These are phyloP conservation scores for Capromys pilorides DNA, from an alignment of 2,797 vertebrate species.

Conservation along the genomic window DNA sequence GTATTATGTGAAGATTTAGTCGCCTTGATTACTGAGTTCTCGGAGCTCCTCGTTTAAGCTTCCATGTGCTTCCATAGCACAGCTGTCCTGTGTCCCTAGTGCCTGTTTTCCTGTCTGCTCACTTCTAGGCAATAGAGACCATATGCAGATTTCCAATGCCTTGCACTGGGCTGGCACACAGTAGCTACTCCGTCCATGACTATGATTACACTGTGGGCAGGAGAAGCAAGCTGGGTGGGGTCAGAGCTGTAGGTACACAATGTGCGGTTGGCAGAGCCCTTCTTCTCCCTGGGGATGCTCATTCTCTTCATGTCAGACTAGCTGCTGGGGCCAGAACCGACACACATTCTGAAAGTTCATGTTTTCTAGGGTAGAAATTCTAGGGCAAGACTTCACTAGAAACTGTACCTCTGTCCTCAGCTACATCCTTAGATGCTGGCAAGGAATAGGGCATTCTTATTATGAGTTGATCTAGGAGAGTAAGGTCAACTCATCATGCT, in stretches of 20 bases:
- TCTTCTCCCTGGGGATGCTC: background rate
- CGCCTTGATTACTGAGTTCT: background rate
- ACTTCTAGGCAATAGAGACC: background rate
- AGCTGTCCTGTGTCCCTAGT: too few relatives aligned
- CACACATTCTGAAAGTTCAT: rapidly evolving
- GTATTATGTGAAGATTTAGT: background rate
- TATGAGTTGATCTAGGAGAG: too few relatives aligned
- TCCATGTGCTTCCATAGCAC: background rate
- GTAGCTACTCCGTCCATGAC: background rate
- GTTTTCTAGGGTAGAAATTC: background rate
- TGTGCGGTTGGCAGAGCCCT: background rate
- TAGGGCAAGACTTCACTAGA: background rate
- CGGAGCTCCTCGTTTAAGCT: background rate
- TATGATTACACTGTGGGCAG: rapidly evolving
- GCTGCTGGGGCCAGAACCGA: background rate
- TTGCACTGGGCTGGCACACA: background rate
- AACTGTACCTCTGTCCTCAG: background rate
- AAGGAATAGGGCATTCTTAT: too few relatives aligned
- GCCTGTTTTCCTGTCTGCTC: background rate
- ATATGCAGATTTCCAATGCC: background rate
- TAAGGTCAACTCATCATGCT: too few relatives aligned
- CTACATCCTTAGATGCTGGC: background rate
- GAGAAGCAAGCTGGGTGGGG: background rate
- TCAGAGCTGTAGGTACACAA: background rate
- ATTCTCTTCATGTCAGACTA: background rate